Conservation (phyloP, 1,140 invertebrate species). For the Pseudobourletiella spinata region DNA sequence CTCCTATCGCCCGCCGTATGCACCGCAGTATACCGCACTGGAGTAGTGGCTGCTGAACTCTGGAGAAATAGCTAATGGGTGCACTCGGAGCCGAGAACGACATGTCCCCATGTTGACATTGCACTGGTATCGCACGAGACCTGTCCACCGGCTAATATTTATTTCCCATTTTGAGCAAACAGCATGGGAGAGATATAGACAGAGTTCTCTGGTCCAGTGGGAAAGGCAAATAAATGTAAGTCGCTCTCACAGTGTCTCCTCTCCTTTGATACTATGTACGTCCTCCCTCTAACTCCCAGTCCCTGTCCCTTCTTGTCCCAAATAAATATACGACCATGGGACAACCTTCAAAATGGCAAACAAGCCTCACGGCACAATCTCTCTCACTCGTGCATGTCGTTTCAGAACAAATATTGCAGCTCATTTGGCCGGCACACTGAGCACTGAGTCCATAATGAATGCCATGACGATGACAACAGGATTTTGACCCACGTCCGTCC, state of each 20-base stretch:
- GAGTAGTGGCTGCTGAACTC: too few relatives aligned
- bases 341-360: constrained; percentile 3
- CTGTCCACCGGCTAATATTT: constrained; percentile 13
- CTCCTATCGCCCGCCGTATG: too few relatives aligned
- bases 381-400: too few relatives aligned
- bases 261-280: too few relatives aligned
- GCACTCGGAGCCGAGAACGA: not conserved
- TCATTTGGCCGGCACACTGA: too few relatives aligned
- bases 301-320: not conserved
- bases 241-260: too few relatives aligned
- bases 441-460: too few relatives aligned
- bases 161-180: constrained; percentile 8
- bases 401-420: too few relatives aligned
- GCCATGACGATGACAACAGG: too few relatives aligned
- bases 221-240: not conserved
- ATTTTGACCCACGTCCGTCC: too few relatives aligned
- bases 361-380: not conserved
- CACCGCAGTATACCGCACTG: too few relatives aligned
- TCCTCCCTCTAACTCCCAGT: too few relatives aligned
- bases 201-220: not conserved
- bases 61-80: not conserved
- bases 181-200: not conserved
- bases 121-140: constrained; percentile 1
- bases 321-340: not conserved
- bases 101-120: not conserved